Evolutionary conservation across 2,113 vertebrate species (phyloP), one percentile per base, ranked within the genome.

Genomic region (Meleagris gallopavo): DNA sequence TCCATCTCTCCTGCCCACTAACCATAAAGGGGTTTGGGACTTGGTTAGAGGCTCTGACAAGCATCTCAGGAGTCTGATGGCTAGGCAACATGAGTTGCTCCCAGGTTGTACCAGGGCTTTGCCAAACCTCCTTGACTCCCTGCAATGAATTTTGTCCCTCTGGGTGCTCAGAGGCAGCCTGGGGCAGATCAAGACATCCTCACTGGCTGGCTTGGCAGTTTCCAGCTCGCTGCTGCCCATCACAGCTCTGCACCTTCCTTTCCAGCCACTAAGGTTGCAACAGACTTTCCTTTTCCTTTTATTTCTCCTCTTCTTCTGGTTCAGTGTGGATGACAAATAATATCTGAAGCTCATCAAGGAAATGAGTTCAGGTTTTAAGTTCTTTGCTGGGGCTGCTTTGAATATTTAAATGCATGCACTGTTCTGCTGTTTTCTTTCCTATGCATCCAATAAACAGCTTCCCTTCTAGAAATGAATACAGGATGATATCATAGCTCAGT

Each of bases 281-380:
- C 72, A 55, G 89, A 38, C 58, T 70, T 88, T 80, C 69, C 79
- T 91, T 71, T 32, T 21, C 54, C 58, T 29, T 94, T 88, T 83
- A 60, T 95, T 72, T 79, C 93, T 65, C 88, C 80, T 90, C 79
- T 86, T 48, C 74, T 90, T 69, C 86, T 69, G 17, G 65, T 90
- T 78, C 71, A 38, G 38, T 34, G 50, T 14, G 89, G 93, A 95
- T 81, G 88, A 97, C 81, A 95, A 96, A 94, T 96, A 94, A 94
- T 13, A 75, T 82, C 91, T 83, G 40, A 95, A 94, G 80, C 83
- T 80, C 85, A 74, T 89, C 36, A 11, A 96, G 94, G 95, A 96
- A 97, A 97, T 96, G 20, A 96, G 88, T 88, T 97, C 94, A 97
- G 77, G 67, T 87, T 75, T 89, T 74, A 74, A 96, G 78, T 72